Percentiles rank a stretch among this genome's conserved stretches.
Conservation (phyloP, 2,888 invertebrate genomes). For the Monoplex corrugatus region DNA sequence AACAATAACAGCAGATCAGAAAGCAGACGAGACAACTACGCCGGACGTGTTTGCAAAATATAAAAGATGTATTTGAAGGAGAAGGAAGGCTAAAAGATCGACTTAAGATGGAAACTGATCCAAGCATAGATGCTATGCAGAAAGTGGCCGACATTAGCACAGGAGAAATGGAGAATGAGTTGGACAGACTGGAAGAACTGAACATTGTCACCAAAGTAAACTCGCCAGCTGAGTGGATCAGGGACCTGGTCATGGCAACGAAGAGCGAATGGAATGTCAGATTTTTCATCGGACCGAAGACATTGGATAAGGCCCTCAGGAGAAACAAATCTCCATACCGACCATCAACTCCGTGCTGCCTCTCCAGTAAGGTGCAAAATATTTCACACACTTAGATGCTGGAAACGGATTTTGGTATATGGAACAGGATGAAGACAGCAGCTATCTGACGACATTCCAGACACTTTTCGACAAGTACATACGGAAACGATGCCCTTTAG, state of each 20-base stretch:
- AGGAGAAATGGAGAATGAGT: not conserved
- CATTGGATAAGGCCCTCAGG: not conserved
- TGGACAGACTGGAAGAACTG: not conserved
- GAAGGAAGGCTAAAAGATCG: not conserved
- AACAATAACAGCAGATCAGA: not conserved
- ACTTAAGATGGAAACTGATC: not conserved
- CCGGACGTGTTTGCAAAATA: not conserved
- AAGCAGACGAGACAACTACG: not conserved
- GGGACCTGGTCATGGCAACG: not conserved
- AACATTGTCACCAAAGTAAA: conserved; percentile 1
- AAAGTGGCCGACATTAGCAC: not conserved
- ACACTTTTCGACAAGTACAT: too few relatives aligned
- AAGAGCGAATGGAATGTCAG: not conserved
- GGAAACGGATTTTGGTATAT: not conserved
- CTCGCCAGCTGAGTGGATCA: conserved; percentile 4
- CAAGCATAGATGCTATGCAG: conserved; percentile 6
- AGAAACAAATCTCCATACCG: not conserved
- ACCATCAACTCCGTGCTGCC: not conserved
- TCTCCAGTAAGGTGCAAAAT: not conserved
- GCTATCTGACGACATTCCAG: not conserved
- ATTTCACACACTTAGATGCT: not conserved
- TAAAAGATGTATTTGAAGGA: not conserved
- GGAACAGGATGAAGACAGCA: not conserved
- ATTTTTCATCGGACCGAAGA: not conserved
- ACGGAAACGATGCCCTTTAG: too few relatives aligned